Evolutionary conservation across 2,888 invertebrate species (phyloP), one percentile per base, ranked within the genome.

Genomic region (Drosophila melanosoma): DNA sequence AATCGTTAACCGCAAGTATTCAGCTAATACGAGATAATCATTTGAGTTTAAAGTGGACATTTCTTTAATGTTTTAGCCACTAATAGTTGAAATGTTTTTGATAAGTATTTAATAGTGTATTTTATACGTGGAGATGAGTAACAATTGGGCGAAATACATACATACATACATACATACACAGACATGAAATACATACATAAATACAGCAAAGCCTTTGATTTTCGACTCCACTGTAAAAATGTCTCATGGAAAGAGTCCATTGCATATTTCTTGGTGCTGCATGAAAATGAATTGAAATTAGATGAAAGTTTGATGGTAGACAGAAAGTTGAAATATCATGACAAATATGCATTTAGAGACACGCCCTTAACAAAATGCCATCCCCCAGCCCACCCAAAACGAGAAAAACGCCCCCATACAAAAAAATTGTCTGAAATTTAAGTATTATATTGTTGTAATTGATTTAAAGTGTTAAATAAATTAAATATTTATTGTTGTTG

Each of bases 391-490:
- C 76, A 76, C 76, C 76, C 76, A 72, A 71, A 64, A 63, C 38
- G 40, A 40, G 40, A 23, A 52, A 58, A 52, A 57, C 52, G 38
- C 64, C 45, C 66, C 45, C 64, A 77, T 68, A 56, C 53, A 69
- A 61, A 60, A 60, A 23, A 61, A 64, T 72, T 79, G 67, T 83
- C 76, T 85, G 77, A 78, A 80, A 68, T 56, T 64, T 48, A 71
- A 78, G 78, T 78, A 78, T 81, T 81, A 78, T 70, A 81, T 74
- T 65, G 65, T 81, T 74, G 65, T 52, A 72, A 69, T 63, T 78
- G 67, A 67, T 69, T 70, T 67, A 63, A 63, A 64, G 45, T 48
- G 56, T 63, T 63, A 73, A 42, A 49, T 40, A 57, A 26, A 61
- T 35, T 68, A 74, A 23, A 54, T 58, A 80, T 60, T 76, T 60